Evolutionary conservation across 2,888 invertebrate genomes (phyloP).

Genomic region (Pycnomerus fuliginosus): DNA sequence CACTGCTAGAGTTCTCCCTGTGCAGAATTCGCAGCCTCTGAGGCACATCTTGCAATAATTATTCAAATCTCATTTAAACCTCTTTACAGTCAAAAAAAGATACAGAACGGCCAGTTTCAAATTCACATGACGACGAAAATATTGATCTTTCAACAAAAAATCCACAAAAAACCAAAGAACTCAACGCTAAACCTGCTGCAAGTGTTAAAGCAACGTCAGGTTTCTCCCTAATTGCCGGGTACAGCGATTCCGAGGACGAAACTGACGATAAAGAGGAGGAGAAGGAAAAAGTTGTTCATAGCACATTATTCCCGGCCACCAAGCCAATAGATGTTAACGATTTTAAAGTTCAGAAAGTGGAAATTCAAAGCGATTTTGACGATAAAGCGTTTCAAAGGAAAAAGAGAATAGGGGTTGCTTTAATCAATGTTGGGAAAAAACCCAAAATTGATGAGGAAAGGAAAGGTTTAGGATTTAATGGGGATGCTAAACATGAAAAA

Average conservation of each 20-base stretch:
- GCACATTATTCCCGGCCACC: constrained; percentile 54
- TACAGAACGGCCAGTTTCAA: background rate
- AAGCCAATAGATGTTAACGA: constrained; percentile 49
- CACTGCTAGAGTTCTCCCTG: constrained; percentile 49
- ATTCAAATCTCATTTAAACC: background rate
- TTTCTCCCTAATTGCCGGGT: constrained; percentile 58
- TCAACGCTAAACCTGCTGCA: constrained; percentile 40
- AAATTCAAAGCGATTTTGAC: constrained; percentile 42
- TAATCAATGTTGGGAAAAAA: constrained; percentile 42
- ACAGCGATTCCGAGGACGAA: constrained; percentile 57
- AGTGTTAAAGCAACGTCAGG: constrained; percentile 35
- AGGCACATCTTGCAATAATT: constrained; percentile 28
- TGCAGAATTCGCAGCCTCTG: constrained; percentile 49
- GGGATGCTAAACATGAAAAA: constrained; percentile 19
- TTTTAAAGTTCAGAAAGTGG: constrained; percentile 32
- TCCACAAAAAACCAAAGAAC: constrained; percentile 51
- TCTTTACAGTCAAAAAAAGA: constrained; percentile 9
- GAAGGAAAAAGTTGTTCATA: constrained; percentile 36
- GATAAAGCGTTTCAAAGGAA: constrained; percentile 59
- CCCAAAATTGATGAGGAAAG: constrained; percentile 28
- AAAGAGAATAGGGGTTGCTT: constrained; percentile 57
- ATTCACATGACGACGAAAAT: constrained; percentile 34
- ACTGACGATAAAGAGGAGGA: constrained; percentile 34
- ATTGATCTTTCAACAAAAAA: constrained; percentile 49
- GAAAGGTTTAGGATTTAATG: constrained; percentile 38